A percentile compares a stretch with the other conserved stretches of the same genome.
Conservation (phyloP, 2,888 invertebrate species). For the Torymus auratus region DNA sequence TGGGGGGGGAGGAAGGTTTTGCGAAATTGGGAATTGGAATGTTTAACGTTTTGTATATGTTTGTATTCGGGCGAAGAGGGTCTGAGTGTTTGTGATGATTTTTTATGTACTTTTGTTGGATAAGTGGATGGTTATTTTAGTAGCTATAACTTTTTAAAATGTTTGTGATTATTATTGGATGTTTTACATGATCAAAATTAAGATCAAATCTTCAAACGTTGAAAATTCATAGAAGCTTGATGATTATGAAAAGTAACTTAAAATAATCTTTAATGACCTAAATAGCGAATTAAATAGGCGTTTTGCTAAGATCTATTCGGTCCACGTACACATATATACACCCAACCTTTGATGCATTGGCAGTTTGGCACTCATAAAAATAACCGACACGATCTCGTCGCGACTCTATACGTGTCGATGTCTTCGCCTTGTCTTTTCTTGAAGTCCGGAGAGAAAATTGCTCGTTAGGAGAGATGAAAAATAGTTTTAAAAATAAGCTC, state of each 20-base stretch:
- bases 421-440: constrained; percentile 18
- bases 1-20: not conserved
- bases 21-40: not conserved
- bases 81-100: no score
- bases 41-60: not conserved
- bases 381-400: constrained; percentile 13
- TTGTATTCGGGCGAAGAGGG: no score
- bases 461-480: constrained; percentile 51
- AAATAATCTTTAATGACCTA: not conserved
- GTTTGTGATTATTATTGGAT: no score
- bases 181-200: no score
- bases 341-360: constrained; percentile 30
- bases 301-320: no score
- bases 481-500: constrained; percentile 51
- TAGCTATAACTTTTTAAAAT: no score
- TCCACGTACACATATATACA: not conserved
- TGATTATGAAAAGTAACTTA: no score
- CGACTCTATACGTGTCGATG: not conserved
- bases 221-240: no score
- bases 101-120: no score
- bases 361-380: constrained; percentile 37
- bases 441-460: constrained; percentile 37
- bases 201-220: no score
- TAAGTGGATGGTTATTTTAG: no score
- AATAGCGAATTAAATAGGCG: not conserved